Evolutionary conservation across 2,113 vertebrate species (phyloP), one percentile per base, ranked within the genome.

Genomic region (Mungos mungo): DNA sequence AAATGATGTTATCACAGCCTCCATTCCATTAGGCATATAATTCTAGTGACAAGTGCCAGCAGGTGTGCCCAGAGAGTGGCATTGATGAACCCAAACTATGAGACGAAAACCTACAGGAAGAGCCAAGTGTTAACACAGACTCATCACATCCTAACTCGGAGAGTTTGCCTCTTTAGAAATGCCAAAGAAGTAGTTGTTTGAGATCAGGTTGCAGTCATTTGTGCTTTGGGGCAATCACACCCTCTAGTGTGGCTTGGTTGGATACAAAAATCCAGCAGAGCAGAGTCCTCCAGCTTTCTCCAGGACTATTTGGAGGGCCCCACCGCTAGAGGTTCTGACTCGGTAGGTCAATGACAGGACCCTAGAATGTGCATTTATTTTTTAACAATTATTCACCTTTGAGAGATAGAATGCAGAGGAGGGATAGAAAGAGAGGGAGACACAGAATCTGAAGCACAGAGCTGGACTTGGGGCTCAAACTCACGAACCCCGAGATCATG

Each of bases 301-400:
- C 5, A 12, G 10, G 21, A 1, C 7, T 14, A 18, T 3, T 4
- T 5, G 41, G 29, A 7, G 2, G 8, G 27, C 18, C 29, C 21
- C 31, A 33, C 57, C 15, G 16, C 23, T 7, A 15, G 7, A 23
- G 25, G 3, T 19, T 2, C 29, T 41, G 23, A 15, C 19, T 3
- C 1, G 0, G 25, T 2, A 10, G 0, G 3, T 65, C 23, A 25
- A 33, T 9, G 19, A 38, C 12, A 33, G 10, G 33, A 7, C 4
- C 21, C 27, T 0, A 9, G 50, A 7, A 52, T 10, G 0, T 80
- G n/a, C 27, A 19, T 3, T 23, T 14, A 23, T 60, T 60, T 54
- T 60, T 60, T 9, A 60, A 60, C 57, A 60, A 2, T 23, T 60
- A 60, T 25, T 60, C 19, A 60, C 57, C 19, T 60, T 60, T 9